Evolutionary conservation across 2,888 invertebrate genomes (phyloP).

Genomic region (Lamellibrachia columna): DNA sequence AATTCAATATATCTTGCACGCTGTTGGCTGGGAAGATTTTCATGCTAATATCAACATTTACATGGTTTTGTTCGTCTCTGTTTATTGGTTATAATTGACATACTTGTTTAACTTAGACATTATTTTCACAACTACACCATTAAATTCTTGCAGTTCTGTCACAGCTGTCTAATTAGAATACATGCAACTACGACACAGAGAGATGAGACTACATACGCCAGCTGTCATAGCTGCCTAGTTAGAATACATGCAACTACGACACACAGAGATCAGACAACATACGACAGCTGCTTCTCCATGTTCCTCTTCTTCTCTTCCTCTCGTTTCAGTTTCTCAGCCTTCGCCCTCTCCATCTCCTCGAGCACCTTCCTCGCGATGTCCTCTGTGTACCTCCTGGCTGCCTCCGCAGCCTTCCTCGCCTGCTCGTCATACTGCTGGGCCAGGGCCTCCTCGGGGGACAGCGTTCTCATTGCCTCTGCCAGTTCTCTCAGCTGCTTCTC

Average conservation of each 20-base stretch:
- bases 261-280: slow-evolving; percentile 29
- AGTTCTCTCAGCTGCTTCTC: slow-evolving; percentile 59
- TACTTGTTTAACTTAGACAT: too few species aligned
- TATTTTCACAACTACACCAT: too few species aligned
- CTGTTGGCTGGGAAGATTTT: too few species aligned
- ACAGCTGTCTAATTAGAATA: neutral
- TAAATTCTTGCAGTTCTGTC: too few species aligned
- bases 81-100: too few species aligned
- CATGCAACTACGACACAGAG: neutral
- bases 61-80: too few species aligned
- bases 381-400: slow-evolving; percentile 48
- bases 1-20: too few species aligned
- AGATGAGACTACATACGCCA: slow-evolving; percentile 43
- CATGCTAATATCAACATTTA: too few species aligned
- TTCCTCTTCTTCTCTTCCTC: slow-evolving; percentile 54
- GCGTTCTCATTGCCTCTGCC: slow-evolving; percentile 56
- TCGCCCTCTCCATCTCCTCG: slow-evolving; percentile 52
- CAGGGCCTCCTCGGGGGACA: slow-evolving; percentile 51
- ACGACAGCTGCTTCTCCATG: slow-evolving; percentile 50
- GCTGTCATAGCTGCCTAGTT: neutral
- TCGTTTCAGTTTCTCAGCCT: slow-evolving; percentile 47
- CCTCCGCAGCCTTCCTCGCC: slow-evolving; percentile 47
- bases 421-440: slow-evolving; percentile 52
- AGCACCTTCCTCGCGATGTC: slow-evolving; percentile 51
- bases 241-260: neutral